These are phyloP conservation scores for Peucedramus taeniatus DNA, from an alignment of 2,113 vertebrate genomes.

Conservation along the genomic window DNA sequence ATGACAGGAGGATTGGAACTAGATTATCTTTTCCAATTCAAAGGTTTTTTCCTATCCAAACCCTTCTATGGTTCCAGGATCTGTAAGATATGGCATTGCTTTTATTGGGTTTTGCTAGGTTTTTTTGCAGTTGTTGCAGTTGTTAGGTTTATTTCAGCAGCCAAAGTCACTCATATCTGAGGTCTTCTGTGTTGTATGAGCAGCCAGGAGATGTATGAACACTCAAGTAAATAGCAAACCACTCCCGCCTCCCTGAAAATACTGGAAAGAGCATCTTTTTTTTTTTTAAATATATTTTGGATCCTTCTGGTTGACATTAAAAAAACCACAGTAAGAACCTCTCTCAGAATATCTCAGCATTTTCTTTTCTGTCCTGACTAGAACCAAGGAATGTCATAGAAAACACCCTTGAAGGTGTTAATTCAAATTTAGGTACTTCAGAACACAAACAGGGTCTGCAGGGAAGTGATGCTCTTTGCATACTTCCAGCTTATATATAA, in stretches of 20 bases:
- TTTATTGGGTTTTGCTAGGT: not conserved
- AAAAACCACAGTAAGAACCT: not conserved
- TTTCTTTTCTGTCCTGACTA: not conserved
- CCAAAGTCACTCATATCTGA: not conserved
- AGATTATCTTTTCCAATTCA: not conserved
- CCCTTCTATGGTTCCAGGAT: not conserved
- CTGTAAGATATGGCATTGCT: not conserved
- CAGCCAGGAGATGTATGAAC: not conserved
- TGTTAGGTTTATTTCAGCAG: not conserved
- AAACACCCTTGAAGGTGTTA: not conserved
- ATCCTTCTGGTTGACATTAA: not conserved
- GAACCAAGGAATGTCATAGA: not conserved
- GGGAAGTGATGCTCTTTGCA: not conserved
- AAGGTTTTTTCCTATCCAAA: not conserved
- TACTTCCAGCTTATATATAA: not conserved
- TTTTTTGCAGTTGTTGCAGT: not conserved
- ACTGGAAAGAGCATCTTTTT: not conserved
- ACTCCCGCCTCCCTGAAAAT: accelerated
- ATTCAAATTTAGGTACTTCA: constrained; percentile 21
- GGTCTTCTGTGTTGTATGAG: not conserved
- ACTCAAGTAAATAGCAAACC: not conserved
- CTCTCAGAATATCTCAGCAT: not conserved
- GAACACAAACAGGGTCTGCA: not conserved
- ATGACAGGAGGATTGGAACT: not conserved
- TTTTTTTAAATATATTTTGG: not conserved